Evolutionary conservation across 2,113 vertebrate genomes (phyloP), one percentile per base, ranked within the genome.

Genomic region (Anguilla rostrata): DNA sequence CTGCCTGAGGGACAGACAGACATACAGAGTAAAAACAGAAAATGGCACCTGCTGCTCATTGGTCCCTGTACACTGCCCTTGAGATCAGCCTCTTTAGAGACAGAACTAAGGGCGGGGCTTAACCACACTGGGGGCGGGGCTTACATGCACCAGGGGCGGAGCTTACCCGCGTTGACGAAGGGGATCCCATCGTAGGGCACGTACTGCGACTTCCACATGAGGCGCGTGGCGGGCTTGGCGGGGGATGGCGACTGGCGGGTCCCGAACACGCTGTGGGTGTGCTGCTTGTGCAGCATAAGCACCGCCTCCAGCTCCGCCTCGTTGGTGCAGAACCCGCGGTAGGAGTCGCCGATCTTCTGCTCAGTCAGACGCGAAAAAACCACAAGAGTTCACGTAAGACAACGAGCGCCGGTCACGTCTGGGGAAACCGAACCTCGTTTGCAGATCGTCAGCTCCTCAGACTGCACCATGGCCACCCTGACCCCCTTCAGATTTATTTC

Each of bases 131-230:
- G 34, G 34, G 34, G 34, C 34, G 1, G 34, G 34, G 34, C 34
- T 34, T 34, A 34, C 34, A 34, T 34, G 34, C 34, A 5, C 43
- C 7, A 53, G 5, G 49, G 49, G 49, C 5, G 26, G 8, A n/a
- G 11, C 90, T 93, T 94, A 97, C 96, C 96, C 95, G 95, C 94
- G 92, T 97, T 97, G 88, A 97, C 94, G 93, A 97, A 97, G 43
- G 96, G 96, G 85, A 97, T 96, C 92, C 96, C 96, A 89, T 97
- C 97, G 89, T 97, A 97, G 29, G 96, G 96, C 85, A 97, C 95
- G 92, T 96, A 97, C 89, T 97, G 97, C 39, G 96, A 97, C 91
- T 96, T 97, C 96, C 96, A 97, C 96, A 97, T 97, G 88, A 97
- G 92, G 12, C 96, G 94, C 66, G 95, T 95, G 92, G 96, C 96